Percentiles rank a stretch among this genome's conserved stretches.
These are phyloP conservation scores for Mesembrinibis cayennensis DNA, from an alignment of 2,113 vertebrate species.

Conservation along the genomic window DNA sequence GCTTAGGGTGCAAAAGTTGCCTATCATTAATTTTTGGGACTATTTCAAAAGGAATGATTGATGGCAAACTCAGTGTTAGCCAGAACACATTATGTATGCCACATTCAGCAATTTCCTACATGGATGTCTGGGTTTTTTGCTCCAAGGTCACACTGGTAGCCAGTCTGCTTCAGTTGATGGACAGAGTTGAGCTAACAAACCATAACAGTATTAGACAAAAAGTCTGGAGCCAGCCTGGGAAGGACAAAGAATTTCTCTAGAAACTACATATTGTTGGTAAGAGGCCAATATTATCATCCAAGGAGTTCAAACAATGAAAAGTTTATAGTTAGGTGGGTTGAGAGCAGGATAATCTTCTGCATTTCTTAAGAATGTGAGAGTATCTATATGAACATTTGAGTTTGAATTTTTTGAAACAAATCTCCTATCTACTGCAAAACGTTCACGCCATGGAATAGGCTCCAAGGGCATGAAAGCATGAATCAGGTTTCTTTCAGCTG, in stretches of 20 bases:
- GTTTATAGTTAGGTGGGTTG: neutral
- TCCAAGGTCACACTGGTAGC: neutral
- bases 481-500: neutral
- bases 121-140: neutral
- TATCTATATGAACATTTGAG: neutral
- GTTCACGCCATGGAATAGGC: neutral
- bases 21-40: constrained; percentile 13
- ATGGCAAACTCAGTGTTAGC: neutral
- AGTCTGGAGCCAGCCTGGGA: neutral
- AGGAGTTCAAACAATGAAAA: neutral
- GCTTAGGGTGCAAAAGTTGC: neutral
- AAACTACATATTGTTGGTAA: neutral
- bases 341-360: neutral
- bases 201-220: neutral
- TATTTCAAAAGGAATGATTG: constrained; percentile 6
- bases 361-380: neutral
- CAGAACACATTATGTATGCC: neutral
- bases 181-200: constrained; percentile 17
- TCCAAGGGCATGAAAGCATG: neutral
- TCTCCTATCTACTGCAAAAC: neutral
- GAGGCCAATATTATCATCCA: neutral
- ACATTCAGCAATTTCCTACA: constrained; percentile 5
- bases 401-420: neutral
- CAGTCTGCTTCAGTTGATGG: neutral
- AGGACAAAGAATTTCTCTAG: neutral